phyloP scores from a whole-genome alignment of 2,888 invertebrate genomes.

The Acronicta aceris region DNA sequence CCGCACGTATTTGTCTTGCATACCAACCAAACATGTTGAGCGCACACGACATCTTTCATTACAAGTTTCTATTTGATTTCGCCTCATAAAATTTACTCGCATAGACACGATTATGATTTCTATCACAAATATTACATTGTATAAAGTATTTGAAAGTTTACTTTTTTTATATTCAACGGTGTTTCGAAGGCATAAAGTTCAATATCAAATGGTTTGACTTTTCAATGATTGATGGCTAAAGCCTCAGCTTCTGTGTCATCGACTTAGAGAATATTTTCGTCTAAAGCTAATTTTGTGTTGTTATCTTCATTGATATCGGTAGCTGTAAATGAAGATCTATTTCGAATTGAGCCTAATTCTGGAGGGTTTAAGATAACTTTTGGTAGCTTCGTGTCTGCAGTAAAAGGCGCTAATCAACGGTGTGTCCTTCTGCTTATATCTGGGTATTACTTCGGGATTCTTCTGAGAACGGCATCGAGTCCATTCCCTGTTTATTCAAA shows the following conservation, averaged over 20 bases:
- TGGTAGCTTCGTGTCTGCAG: slow-evolving; percentile 50
- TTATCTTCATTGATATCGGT: slow-evolving; percentile 73
- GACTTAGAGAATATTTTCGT: slow-evolving; percentile 66
- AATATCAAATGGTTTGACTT: slow-evolving; percentile 56
- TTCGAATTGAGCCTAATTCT: slow-evolving; percentile 60
- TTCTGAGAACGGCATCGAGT: slow-evolving; percentile 78
- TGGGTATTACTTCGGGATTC: slow-evolving; percentile 72
- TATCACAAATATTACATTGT: slow-evolving; percentile 86
- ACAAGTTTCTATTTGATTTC: slow-evolving; percentile 89
- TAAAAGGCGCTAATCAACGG: slow-evolving; percentile 82
- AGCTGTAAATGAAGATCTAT: slow-evolving; percentile 48
- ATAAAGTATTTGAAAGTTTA: slow-evolving; percentile 64
- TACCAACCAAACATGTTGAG: slow-evolving; percentile 82
- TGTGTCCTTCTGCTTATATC: slow-evolving; percentile 76
- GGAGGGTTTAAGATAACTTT: slow-evolving; percentile 58
- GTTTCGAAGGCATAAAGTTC: slow-evolving; percentile 57
- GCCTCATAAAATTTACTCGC: slow-evolving; percentile 84
- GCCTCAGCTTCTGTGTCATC: slow-evolving; percentile 61
- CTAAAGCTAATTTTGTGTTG: slow-evolving; percentile 57
- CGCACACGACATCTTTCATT: slow-evolving; percentile 86
- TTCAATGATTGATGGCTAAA: slow-evolving; percentile 54
- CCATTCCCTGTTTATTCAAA: slow-evolving; percentile 78
- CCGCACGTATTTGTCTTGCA: slow-evolving; percentile 80
- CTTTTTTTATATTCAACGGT: slow-evolving; percentile 54
- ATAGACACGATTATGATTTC: slow-evolving; percentile 85